These are phyloP conservation scores for Archaeoteleia sp. DNA, from an alignment of 2,888 invertebrate species.

Conservation along the genomic window DNA sequence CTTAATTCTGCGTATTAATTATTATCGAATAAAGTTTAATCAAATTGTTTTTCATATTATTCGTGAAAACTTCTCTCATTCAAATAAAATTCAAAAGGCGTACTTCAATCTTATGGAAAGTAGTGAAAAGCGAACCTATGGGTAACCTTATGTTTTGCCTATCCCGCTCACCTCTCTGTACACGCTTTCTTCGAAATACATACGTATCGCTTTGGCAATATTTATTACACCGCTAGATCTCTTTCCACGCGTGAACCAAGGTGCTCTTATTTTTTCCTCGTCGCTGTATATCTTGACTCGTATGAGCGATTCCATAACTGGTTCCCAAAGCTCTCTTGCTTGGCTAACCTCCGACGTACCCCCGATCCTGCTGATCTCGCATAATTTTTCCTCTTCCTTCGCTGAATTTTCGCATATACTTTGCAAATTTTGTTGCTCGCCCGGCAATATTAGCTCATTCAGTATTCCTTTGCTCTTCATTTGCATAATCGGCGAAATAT, in stretches of 20 bases:
- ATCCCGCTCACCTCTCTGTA: too few species aligned
- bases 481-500: constrained; percentile 24
- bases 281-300: constrained; percentile 27
- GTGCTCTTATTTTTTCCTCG: constrained; percentile 17
- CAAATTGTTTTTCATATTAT: too few species aligned
- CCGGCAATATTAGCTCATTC: constrained; percentile 28
- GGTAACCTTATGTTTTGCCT: too few species aligned
- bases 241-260: constrained; percentile 8
- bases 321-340: constrained; percentile 32
- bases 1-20: too few species aligned
- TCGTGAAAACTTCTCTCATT: too few species aligned
- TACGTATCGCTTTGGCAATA: not conserved
- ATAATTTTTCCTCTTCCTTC: constrained; percentile 32
- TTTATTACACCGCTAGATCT: not conserved
- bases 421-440: constrained; percentile 36
- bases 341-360: constrained; percentile 18
- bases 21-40: too few species aligned
- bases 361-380: constrained; percentile 32
- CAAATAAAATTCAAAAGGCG: too few species aligned
- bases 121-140: too few species aligned
- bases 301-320: constrained; percentile 30
- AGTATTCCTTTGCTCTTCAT: constrained; percentile 19
- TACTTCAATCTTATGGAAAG: too few species aligned
- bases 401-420: constrained; percentile 33
- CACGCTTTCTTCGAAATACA: too few species aligned